Conservation (phyloP, 2,888 invertebrate genomes). For the Eucera pruinosa region DNA sequence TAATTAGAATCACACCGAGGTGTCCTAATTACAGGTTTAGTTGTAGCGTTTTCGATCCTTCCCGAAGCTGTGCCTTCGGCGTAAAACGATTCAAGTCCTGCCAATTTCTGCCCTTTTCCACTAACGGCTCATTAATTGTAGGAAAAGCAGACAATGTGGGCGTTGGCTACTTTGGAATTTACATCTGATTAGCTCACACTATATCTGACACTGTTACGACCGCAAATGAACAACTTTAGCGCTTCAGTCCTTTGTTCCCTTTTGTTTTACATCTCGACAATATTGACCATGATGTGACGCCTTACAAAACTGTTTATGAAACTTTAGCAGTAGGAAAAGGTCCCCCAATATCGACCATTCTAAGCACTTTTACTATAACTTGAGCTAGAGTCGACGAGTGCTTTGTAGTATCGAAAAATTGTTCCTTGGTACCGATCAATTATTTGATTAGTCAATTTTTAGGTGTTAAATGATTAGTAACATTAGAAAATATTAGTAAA, state of each 20-base stretch:
- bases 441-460: too few species aligned
- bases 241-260: slow-evolving; percentile 33
- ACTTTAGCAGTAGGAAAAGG: too few species aligned
- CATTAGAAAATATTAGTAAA: too few species aligned
- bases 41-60: slow-evolving; percentile 38
- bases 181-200: slow-evolving; percentile 57
- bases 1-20: slow-evolving; percentile 81
- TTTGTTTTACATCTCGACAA: too few species aligned
- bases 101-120: slow-evolving; percentile 55
- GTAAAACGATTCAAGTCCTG: slow-evolving; percentile 56
- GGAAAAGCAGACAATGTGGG: slow-evolving; percentile 55
- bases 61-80: slow-evolving; percentile 42
- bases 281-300: too few species aligned
- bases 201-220: slow-evolving; percentile 29
- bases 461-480: too few species aligned
- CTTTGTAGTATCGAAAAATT: too few species aligned
- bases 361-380: too few species aligned
- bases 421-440: too few species aligned
- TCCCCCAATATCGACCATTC: too few species aligned
- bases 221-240: slow-evolving; percentile 26
- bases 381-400: too few species aligned
- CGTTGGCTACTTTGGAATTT: slow-evolving; percentile 46
- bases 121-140: slow-evolving; percentile 59
- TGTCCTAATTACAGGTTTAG: slow-evolving; percentile 81
- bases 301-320: too few species aligned